Evolutionary conservation across 2,113 vertebrate species (phyloP).

Genomic region (Cololabis saira): DNA sequence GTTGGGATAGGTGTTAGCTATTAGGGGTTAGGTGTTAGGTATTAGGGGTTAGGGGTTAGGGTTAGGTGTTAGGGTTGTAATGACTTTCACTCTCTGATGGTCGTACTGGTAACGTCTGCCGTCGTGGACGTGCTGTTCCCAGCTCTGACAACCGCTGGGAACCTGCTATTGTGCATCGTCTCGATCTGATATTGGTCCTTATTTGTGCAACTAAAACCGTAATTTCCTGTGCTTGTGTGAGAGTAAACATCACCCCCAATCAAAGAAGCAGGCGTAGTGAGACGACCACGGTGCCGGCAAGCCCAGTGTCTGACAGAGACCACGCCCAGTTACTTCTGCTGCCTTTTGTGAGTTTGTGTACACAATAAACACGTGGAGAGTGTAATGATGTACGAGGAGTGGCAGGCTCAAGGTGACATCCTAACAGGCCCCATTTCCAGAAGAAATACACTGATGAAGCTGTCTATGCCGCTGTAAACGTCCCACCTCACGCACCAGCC

Average conservation of each 20-base stretch:
- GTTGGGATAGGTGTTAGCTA: too few species aligned
- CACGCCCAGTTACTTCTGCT: slow-evolving; percentile 35
- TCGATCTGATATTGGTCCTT: not conserved
- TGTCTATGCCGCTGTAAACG: not conserved
- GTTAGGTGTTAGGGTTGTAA: too few species aligned
- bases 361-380: slow-evolving; percentile 56
- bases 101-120: too few species aligned
- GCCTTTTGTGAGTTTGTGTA: slow-evolving; percentile 56
- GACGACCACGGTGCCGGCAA: slow-evolving; percentile 16
- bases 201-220: slow-evolving; percentile 27
- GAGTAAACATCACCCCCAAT: slow-evolving; percentile 3
- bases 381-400: slow-evolving; percentile 5
- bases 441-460: not conserved
- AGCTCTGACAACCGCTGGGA: slow-evolving; percentile 7
- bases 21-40: too few species aligned
- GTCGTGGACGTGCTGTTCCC: not conserved
- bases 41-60: too few species aligned
- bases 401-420: slow-evolving; percentile 51
- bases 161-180: not conserved
- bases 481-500: not conserved
- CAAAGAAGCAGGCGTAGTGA: not conserved
- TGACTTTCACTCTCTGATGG: not conserved
- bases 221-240: slow-evolving; percentile 29
- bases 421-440: not conserved
- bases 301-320: slow-evolving; percentile 10